phyloP scores from a whole-genome alignment of 2,797 vertebrate genomes.

The Sebastes nivosus region DNA sequence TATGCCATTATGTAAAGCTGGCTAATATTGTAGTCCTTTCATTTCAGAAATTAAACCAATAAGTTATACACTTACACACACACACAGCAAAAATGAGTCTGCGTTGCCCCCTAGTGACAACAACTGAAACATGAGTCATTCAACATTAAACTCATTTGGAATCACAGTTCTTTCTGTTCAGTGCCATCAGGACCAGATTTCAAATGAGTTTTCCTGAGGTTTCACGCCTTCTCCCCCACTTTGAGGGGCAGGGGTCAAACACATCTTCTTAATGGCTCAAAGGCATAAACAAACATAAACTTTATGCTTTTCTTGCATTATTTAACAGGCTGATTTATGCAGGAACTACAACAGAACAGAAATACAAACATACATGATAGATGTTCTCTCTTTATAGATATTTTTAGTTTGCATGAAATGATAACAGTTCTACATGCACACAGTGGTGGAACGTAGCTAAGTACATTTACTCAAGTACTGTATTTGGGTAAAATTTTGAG shows the following conservation, averaged over 20 bases:
- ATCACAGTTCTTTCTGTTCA: neutral
- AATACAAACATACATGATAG: neutral
- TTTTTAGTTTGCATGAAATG: neutral
- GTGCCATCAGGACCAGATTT: neutral
- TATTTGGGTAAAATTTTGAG: too few relatives aligned
- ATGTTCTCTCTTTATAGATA: neutral
- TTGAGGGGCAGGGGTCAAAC: neutral
- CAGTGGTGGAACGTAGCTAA: too few relatives aligned
- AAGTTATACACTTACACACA: neutral
- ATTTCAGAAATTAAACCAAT: neutral
- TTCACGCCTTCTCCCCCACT: neutral
- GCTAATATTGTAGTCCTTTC: neutral
- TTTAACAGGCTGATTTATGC: neutral
- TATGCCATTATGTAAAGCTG: too few relatives aligned
- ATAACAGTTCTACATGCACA: neutral
- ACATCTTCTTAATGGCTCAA: neutral
- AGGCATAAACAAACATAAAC: neutral
- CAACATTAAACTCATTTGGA: neutral
- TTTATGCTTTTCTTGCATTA: neutral
- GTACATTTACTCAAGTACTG: too few relatives aligned
- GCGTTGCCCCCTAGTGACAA: slow-evolving; percentile 46
- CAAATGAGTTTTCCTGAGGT: neutral
- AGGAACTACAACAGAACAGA: neutral
- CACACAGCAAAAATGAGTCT: slow-evolving; percentile 5
- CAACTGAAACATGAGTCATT: neutral